These are phyloP conservation scores for Ornithoptera priamus DNA, from an alignment of 2,888 invertebrate species.

Conservation along the genomic window DNA sequence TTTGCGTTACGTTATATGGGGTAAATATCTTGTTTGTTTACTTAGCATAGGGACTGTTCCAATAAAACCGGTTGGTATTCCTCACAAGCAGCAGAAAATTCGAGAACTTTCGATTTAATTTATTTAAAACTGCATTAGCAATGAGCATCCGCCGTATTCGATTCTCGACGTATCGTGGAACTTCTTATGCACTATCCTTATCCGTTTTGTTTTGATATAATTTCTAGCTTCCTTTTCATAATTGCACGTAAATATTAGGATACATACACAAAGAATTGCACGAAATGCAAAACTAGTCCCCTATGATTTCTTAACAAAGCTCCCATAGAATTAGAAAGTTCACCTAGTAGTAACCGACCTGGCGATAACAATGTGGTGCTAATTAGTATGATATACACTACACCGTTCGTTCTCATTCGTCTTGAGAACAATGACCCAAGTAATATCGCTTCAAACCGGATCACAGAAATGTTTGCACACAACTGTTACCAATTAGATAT, in stretches of 20 bases:
- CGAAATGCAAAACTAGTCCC: no score
- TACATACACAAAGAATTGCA: neutral
- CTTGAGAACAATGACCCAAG: no score
- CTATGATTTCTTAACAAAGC: no score
- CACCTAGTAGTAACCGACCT: no score
- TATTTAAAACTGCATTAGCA: conserved; percentile 7
- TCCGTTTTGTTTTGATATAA: no score
- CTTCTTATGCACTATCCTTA: neutral
- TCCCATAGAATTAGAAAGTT: no score
- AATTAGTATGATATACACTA: no score
- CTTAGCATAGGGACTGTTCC: conserved; percentile 2
- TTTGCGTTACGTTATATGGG: neutral
- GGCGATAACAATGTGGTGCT: no score
- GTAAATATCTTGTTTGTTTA: conserved; percentile 1
- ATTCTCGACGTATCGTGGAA: neutral
- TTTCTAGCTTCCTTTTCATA: neutral
- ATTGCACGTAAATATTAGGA: neutral
- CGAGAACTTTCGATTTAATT: conserved; percentile 16
- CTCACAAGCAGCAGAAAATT: neutral
- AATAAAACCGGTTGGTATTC: conserved; percentile 11
- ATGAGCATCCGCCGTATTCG: conserved; percentile 6
- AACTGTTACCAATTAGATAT: no score
- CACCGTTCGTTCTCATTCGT: no score
- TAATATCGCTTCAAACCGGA: no score
- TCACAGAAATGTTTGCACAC: no score